A percentile compares a stretch with the other conserved stretches of the same genome.
Conservation (phyloP, 2,797 vertebrate species). For the Sebastes hubbsi region DNA sequence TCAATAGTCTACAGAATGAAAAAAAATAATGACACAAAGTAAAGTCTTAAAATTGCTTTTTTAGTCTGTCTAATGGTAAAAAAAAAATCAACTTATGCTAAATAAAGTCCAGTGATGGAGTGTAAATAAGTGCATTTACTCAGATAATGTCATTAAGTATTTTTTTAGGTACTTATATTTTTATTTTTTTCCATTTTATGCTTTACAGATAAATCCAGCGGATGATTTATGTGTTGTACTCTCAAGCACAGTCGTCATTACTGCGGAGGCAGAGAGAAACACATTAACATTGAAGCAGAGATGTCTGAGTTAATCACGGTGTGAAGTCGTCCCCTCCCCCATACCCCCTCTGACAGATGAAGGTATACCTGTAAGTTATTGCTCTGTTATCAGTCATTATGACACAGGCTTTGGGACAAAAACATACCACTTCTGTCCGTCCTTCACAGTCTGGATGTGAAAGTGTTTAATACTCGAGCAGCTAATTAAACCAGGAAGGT, state of each 20-base stretch:
- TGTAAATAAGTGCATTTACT: neutral
- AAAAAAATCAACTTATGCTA: no score
- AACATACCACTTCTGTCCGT: neutral
- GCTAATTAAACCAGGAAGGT: neutral
- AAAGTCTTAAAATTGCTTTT: neutral
- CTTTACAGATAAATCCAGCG: neutral
- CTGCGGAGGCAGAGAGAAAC: neutral
- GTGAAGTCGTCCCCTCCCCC: neutral
- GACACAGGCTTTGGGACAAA: neutral
- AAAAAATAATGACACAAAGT: neutral
- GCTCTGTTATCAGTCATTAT: neutral
- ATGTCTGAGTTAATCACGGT: neutral
- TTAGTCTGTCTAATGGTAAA: neutral
- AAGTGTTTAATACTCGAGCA: neutral
- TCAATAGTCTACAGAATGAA: neutral
- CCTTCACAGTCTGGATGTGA: neutral
- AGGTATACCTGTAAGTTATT: neutral
- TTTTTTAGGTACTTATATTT: neutral
- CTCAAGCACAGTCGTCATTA: neutral
- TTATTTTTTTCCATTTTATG: neutral
- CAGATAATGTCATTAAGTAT: neutral
- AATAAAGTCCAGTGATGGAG: no score
- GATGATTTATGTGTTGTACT: neutral
- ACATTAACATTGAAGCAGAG: neutral
- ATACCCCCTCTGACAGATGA: neutral